Conservation (phyloP, 2,113 vertebrate genomes). For the Eptesicus fuscus region DNA sequence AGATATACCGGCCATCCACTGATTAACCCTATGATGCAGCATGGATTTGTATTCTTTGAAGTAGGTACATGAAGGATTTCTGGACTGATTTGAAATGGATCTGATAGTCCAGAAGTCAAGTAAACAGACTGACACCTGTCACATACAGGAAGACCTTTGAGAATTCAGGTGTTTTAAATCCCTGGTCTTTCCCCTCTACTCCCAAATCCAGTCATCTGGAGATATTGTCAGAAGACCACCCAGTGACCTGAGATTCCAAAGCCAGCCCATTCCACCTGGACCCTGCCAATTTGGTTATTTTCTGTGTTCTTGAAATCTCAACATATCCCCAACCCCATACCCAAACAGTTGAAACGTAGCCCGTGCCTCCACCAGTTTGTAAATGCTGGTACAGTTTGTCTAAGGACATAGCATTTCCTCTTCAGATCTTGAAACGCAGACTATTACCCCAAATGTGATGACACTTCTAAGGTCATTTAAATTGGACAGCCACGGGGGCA, state of each 20-base stretch:
- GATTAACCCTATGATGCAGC: background rate
- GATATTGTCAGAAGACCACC: background rate
- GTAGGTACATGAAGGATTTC: background rate
- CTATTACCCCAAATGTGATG: background rate
- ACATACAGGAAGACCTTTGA: background rate
- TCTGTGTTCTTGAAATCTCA: background rate
- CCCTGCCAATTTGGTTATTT: background rate
- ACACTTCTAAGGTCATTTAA: background rate
- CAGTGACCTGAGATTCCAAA: background rate
- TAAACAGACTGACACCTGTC: background rate
- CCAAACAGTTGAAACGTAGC: background rate
- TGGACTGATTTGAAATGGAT: background rate
- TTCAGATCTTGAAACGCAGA: background rate
- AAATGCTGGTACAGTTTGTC: background rate
- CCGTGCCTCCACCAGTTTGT: background rate
- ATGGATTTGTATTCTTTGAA: background rate
- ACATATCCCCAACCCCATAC: background rate
- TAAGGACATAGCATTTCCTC: background rate
- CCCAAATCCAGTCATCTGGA: background rate
- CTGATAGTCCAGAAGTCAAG: background rate
- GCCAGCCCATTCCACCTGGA: background rate
- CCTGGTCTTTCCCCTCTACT: too few species aligned
- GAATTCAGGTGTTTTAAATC: background rate
- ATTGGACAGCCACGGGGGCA: background rate
- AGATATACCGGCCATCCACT: background rate